Percentiles rank a stretch among this genome's conserved stretches.
phyloP scores from a whole-genome alignment of 2,888 invertebrate genomes.

The Cheilosia urbana region DNA sequence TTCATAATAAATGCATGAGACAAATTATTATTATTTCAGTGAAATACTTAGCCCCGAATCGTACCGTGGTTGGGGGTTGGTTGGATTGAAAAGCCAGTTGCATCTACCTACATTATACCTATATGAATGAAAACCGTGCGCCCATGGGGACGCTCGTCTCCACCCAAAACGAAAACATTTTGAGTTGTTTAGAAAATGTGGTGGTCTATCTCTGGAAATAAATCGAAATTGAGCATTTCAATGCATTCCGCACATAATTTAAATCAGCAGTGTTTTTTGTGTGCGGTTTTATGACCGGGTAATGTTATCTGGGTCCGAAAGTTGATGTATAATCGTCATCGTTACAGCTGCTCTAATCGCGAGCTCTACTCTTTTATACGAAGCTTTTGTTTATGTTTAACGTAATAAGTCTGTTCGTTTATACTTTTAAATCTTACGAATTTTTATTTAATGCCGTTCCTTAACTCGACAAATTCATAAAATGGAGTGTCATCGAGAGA shows the following conservation, averaged over 20 bases:
- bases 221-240: slow-evolving; percentile 61
- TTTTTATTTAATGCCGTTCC: no score
- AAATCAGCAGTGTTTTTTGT: neutral
- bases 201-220: slow-evolving; percentile 27
- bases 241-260: slow-evolving; percentile 21
- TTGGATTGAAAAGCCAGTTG: neutral
- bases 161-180: slow-evolving; percentile 20
- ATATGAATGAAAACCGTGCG: neutral
- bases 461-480: no score
- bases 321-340: no score
- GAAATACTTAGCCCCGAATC: slow-evolving; percentile 42
- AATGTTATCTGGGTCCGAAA: no score
- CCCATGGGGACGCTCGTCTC: neutral
- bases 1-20: slow-evolving; percentile 75
- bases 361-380: no score
- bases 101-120: neutral
- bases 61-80: neutral
- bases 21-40: slow-evolving; percentile 73
- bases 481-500: no score
- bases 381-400: no score
- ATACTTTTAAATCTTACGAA: no score
- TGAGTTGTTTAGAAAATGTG: slow-evolving; percentile 49
- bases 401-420: no score
- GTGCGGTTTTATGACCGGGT: no score
- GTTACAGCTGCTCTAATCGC: no score